Percentiles rank a stretch among this genome's conserved stretches.
phyloP scores from a whole-genome alignment of 2,797 vertebrate genomes.

The Scolopax bukidnonensis region DNA sequence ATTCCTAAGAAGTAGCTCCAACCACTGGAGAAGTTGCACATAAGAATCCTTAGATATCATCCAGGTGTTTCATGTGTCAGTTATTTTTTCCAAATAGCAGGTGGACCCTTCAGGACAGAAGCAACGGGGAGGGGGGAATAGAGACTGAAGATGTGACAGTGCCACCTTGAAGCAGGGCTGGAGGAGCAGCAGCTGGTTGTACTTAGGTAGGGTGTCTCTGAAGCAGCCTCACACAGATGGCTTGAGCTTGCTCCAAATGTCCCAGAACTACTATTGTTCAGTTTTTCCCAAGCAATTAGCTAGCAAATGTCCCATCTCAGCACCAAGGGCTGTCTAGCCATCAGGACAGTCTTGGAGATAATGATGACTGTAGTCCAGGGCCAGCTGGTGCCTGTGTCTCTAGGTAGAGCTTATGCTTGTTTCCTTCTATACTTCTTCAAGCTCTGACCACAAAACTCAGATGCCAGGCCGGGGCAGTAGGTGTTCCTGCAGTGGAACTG shows the following conservation, averaged over 20 bases:
- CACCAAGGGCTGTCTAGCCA: neutral
- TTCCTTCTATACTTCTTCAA: neutral
- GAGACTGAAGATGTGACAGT: too few relatives aligned
- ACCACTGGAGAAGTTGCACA: neutral
- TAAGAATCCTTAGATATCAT: neutral
- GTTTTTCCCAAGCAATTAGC: neutral
- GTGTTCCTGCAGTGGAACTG: neutral
- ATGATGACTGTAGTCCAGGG: neutral
- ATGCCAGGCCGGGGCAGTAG: neutral
- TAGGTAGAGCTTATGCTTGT: neutral
- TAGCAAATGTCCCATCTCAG: neutral
- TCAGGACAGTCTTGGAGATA: rapidly evolving
- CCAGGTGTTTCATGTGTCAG: neutral
- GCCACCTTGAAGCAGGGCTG: neutral
- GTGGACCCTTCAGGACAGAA: neutral
- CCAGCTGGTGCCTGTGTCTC: neutral
- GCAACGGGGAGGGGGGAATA: neutral
- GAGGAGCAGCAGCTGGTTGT: neutral
- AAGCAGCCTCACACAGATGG: neutral
- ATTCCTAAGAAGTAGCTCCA: neutral
- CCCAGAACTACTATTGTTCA: neutral
- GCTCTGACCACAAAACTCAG: neutral
- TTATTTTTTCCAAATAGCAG: neutral
- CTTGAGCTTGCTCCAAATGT: neutral
- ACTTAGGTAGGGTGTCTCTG: neutral